Percentiles rank a stretch among this genome's conserved stretches.
These are phyloP conservation scores for Drosophila nannoptera DNA, from an alignment of 1,140 invertebrate species.

Conservation along the genomic window DNA sequence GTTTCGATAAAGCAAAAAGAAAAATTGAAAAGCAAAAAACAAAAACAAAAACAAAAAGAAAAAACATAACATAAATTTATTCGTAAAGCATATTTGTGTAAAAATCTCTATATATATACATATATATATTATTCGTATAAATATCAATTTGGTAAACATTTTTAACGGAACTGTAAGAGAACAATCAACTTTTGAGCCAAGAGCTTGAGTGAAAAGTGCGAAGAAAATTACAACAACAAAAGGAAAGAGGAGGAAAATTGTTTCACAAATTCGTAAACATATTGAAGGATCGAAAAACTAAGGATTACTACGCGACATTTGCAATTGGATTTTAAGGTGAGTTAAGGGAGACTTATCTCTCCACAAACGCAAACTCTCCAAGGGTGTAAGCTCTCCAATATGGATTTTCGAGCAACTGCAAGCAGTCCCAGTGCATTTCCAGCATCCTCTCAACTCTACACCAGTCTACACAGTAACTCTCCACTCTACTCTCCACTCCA, in stretches of 20 bases:
- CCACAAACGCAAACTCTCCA: too few relatives aligned
- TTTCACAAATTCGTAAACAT: conserved; percentile 45
- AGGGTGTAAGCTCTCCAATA: too few relatives aligned
- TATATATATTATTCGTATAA: conserved; percentile 33
- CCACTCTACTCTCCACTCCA: neutral
- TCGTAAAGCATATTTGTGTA: conserved; percentile 37
- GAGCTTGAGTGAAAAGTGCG: conserved; percentile 45
- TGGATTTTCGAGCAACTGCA: too few relatives aligned
- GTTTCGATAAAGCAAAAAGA: conserved; percentile 68
- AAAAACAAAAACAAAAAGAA: conserved; percentile 40
- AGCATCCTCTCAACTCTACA: neutral
- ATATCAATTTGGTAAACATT: conserved; percentile 68
- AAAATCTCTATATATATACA: conserved; percentile 45
- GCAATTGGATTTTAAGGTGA: conserved; percentile 70
- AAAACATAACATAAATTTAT: conserved; percentile 29
- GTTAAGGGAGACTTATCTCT: conserved; percentile 6
- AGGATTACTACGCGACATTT: conserved; percentile 65
- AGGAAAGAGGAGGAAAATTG: conserved; percentile 38
- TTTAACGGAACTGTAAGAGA: conserved; percentile 42
- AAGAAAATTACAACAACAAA: conserved; percentile 12
- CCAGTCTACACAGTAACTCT: neutral
- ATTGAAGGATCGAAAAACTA: conserved; percentile 31
- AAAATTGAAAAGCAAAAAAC: conserved; percentile 38
- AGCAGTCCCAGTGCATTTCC: neutral
- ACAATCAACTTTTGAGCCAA: conserved; percentile 43